phyloP scores from a whole-genome alignment of 2,113 vertebrate genomes.

The Aegotheles bennettii region DNA sequence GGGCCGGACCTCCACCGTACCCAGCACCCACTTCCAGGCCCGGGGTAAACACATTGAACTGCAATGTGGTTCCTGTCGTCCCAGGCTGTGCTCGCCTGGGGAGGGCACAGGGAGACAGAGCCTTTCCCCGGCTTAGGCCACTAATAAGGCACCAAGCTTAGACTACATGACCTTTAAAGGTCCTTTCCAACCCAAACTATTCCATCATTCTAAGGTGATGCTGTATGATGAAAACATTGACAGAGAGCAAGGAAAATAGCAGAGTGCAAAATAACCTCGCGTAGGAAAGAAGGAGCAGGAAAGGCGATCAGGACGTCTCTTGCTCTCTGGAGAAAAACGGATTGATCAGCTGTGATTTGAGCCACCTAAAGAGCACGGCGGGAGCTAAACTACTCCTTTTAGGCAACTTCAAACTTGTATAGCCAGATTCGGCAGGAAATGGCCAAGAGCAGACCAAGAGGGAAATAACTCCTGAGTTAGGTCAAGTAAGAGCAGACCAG shows the following conservation, averaged over 20 bases:
- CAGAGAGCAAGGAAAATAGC: background rate
- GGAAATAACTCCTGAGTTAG: background rate
- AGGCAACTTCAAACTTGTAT: background rate
- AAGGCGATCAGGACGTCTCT: background rate
- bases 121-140: background rate
- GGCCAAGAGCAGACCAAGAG: background rate
- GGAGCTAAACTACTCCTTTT: background rate
- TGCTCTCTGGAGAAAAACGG: background rate
- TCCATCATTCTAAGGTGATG: background rate
- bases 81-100: background rate
- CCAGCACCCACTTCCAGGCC: background rate
- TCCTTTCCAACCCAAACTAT: no score
- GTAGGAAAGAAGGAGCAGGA: background rate
- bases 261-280: background rate
- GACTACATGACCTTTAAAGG: no score
- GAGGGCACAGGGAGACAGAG: background rate
- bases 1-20: rapidly evolving
- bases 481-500: background rate
- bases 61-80: rapidly evolving
- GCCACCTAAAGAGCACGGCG: background rate
- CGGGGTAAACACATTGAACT: background rate
- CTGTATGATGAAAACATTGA: rapidly evolving
- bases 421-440: background rate
- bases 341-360: background rate
- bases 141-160: background rate